A percentile compares a stretch with the other conserved stretches of the same genome.
phyloP scores from a whole-genome alignment of 2,113 vertebrate species.

The Chloroceryle aenea region DNA sequence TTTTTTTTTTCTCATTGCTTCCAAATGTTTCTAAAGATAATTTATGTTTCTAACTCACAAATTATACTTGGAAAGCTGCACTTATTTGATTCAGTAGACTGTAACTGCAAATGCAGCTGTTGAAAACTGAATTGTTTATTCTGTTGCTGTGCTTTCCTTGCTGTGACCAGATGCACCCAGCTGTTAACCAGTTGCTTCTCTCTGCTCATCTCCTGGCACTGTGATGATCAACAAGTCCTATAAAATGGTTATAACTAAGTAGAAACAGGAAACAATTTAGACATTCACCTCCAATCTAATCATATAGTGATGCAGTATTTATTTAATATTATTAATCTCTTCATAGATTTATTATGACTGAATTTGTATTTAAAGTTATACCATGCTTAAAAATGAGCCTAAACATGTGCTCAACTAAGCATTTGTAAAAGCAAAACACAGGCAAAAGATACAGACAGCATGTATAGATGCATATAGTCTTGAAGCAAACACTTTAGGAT shows the following conservation, averaged over 20 bases:
- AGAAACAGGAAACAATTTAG: slow-evolving; percentile 19
- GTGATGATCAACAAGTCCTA: neutral
- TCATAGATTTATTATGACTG: neutral
- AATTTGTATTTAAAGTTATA: neutral
- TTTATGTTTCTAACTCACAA: slow-evolving; percentile 44
- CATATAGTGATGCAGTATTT: neutral
- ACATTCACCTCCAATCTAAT: neutral
- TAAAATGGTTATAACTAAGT: neutral
- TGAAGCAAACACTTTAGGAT: neutral
- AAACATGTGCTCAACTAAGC: neutral
- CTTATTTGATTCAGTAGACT: slow-evolving; percentile 43
- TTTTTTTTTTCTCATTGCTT: neutral
- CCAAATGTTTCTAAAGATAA: slow-evolving; percentile 41
- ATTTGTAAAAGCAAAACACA: neutral
- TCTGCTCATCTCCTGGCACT: slow-evolving; percentile 45
- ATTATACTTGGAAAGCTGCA: slow-evolving; percentile 27
- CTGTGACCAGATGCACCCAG: slow-evolving; percentile 76
- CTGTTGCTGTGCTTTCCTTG: slow-evolving; percentile 49
- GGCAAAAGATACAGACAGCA: neutral
- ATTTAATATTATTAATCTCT: neutral
- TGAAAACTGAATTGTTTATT: slow-evolving; percentile 50
- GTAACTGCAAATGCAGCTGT: slow-evolving; percentile 67
- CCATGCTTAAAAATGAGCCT: neutral
- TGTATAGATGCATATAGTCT: neutral
- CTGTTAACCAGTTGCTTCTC: slow-evolving; percentile 73